phyloP scores from a whole-genome alignment of 2,113 vertebrate genomes.

The Dipodomys spectabilis region DNA sequence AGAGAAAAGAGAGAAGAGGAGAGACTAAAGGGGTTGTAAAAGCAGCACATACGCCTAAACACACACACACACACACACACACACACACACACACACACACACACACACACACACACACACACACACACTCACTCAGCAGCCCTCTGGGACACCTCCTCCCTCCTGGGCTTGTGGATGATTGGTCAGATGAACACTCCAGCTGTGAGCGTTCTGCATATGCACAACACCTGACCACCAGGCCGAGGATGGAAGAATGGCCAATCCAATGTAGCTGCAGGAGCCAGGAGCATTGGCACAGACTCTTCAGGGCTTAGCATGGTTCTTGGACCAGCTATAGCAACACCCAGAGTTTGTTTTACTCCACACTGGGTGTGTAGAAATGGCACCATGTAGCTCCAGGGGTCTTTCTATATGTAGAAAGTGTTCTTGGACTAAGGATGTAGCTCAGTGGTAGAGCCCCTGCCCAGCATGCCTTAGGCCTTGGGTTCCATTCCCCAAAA shows the following conservation, averaged over 20 bases:
- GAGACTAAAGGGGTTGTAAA: too few species aligned
- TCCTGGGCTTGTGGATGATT: too few species aligned
- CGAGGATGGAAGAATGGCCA: background rate
- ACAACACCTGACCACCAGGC: background rate
- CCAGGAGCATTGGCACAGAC: background rate
- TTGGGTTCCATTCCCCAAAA: background rate
- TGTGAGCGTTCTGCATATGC: fast-evolving
- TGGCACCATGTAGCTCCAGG: background rate
- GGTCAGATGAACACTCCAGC: too few species aligned
- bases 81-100: too few species aligned
- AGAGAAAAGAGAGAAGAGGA: background rate
- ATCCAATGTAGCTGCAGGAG: background rate
- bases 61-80: too few species aligned
- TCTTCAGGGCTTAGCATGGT: fast-evolving
- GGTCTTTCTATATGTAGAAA: background rate
- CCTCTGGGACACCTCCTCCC: background rate
- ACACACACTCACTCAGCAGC: background rate
- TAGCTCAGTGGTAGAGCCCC: background rate
- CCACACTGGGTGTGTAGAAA: background rate
- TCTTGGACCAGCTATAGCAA: fast-evolving
- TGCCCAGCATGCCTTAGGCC: background rate
- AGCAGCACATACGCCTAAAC: too few species aligned
- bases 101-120: background rate
- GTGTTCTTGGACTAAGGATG: background rate
- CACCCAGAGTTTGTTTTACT: fast-evolving